phyloP scores from a whole-genome alignment of 2,888 invertebrate species.

The Sarcophaga subvicina region DNA sequence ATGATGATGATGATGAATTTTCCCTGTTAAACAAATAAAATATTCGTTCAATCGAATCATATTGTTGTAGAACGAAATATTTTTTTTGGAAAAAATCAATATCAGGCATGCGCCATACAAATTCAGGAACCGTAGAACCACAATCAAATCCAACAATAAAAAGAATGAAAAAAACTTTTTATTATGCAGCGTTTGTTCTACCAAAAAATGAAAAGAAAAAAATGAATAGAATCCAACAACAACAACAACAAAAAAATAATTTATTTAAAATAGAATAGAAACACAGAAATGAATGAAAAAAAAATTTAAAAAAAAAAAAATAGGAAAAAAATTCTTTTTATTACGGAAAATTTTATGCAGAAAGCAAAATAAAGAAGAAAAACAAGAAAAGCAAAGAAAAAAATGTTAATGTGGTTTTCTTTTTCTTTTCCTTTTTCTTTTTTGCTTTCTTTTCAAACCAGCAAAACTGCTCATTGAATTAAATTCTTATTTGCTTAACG shows the following conservation, averaged over 20 bases:
- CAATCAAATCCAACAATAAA: neutral
- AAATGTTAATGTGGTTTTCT: neutral
- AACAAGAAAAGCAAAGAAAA: neutral
- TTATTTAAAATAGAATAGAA: neutral
- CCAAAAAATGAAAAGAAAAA: neutral
- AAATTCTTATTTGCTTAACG: neutral
- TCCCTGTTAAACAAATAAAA: too few species aligned
- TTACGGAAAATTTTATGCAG: neutral
- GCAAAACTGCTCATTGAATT: neutral
- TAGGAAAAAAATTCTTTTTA: neutral
- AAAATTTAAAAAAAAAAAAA: too few species aligned
- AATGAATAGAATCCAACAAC: slow-evolving; percentile 1
- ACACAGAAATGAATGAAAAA: neutral
- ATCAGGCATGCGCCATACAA: slow-evolving; percentile 68
- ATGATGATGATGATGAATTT: too few species aligned
- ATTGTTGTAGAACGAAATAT: neutral
- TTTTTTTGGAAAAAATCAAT: slow-evolving; percentile 69
- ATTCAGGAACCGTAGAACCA: slow-evolving; percentile 20
- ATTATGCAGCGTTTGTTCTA: slow-evolving; percentile 5
- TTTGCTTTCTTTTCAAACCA: neutral
- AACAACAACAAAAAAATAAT: neutral
- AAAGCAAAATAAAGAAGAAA: neutral
- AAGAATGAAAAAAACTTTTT: slow-evolving; percentile 11
- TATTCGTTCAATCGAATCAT: neutral
- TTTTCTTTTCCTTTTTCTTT: too few species aligned